Evolutionary conservation across 2,797 vertebrate species (phyloP).

Genomic region (Neomorphus geoffroyi): DNA sequence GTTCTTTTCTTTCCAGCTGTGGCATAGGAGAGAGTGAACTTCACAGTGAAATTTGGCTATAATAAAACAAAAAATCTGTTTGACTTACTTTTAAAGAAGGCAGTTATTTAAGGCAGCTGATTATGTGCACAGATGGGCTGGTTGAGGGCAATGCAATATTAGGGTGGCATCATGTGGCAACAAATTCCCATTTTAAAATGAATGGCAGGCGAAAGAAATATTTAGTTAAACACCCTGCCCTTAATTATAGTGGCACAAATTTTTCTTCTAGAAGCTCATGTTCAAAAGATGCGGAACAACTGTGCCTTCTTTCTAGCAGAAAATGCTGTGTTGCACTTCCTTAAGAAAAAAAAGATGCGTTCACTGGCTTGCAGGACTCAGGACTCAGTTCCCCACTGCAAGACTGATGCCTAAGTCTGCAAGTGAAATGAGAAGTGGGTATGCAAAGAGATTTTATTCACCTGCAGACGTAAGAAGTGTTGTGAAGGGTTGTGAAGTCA

Average conservation of each 20-base stretch:
- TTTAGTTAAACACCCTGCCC: neutral
- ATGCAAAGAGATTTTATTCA: neutral
- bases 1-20: neutral
- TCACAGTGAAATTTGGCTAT: neutral
- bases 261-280: neutral
- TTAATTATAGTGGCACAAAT: slow-evolving; percentile 18
- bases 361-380: neutral
- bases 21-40: neutral
- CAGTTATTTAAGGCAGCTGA: slow-evolving; percentile 57
- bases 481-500: neutral
- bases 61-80: slow-evolving; percentile 5
- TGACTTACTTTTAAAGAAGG: slow-evolving; percentile 26
- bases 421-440: neutral
- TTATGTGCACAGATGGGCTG: slow-evolving; percentile 45
- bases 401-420: neutral
- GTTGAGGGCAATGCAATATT: slow-evolving; percentile 20
- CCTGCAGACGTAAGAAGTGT: neutral
- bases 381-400: neutral
- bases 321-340: slow-evolving; percentile 22
- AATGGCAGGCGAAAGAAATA: slow-evolving; percentile 12
- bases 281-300: slow-evolving; percentile 11
- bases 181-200: slow-evolving; percentile 12
- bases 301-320: neutral
- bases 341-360: neutral
- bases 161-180: slow-evolving; percentile 19